Evolutionary conservation across 1,140 invertebrate genomes (phyloP), one percentile per base, ranked within the genome.

Genomic region (Pseudomyrmex cubaensis): DNA sequence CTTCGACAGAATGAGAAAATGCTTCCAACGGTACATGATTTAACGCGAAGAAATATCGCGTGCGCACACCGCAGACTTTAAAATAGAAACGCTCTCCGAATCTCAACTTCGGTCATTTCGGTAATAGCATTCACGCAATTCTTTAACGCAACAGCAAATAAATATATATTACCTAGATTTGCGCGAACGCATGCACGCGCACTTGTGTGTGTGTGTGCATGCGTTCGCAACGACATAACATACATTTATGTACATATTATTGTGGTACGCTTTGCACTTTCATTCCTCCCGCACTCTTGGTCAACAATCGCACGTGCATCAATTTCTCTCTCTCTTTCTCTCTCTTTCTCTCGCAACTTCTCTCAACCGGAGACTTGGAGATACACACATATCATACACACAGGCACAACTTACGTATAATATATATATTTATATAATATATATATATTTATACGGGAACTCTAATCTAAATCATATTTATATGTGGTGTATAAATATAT

Each of bases 401-500:
- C 77, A 74, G 83, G 83, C 86, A 90, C 89, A 89, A 85, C 90
- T 91, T 92, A 93, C 89, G 82, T 91, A 90, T 87, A 90, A 86
- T 90, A 91, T 90, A 85, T 90, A 90, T 93, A 89, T 92, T 75
- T 77, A 62, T 82, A 80, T 77, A 0, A 35, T 35, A 35, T 35
- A 35, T 35, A 35, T 57, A 62, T 25, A 57, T 17, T 25, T 75
- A 92, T 72, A 62, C 82, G 90, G 91, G 90, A 92, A 86, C 67
- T 90, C 90, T 93, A 93, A 92, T 87, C 92, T 94, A 94, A 92
- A 92, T 93, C 85, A 90, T 93, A 89, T 92, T 75, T 77, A 62
- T 82, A 80, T 77, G 35, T 35, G 35, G 35, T 73, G 91, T 92
- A 92, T 92, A 93, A 93, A 94, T 94, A 94, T 94, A 94, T 94